These are phyloP conservation scores for Halcyon smyrnensis DNA, from an alignment of 2,797 vertebrate species.

Conservation along the genomic window DNA sequence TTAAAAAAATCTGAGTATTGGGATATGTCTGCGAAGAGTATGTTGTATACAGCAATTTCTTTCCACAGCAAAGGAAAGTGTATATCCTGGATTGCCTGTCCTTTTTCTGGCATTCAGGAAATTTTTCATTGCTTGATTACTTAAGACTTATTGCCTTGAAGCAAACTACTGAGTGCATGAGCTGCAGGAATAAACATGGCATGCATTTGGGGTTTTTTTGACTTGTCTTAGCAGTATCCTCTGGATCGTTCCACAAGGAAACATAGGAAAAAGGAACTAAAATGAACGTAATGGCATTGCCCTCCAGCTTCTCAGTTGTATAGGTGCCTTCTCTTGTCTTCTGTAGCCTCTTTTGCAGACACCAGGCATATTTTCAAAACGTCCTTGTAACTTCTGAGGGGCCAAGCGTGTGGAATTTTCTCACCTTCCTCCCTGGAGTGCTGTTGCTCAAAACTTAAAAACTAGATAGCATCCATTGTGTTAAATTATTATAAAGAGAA, in stretches of 20 bases:
- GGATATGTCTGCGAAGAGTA: background rate
- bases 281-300: accelerated
- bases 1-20: background rate
- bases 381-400: background rate
- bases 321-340: background rate
- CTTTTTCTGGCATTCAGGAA: background rate
- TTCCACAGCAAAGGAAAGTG: background rate
- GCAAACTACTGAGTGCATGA: background rate
- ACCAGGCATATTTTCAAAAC: background rate
- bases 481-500: background rate
- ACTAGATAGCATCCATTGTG: background rate
- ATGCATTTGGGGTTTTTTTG: background rate
- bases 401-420: background rate
- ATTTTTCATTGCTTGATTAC: background rate
- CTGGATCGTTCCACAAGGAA: background rate
- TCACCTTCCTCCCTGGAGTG: background rate
- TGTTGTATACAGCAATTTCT: background rate
- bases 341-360: background rate
- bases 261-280: background rate
- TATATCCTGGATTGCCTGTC: background rate
- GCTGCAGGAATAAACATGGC: background rate
- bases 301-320: background rate
- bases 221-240: background rate
- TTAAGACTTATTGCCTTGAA: background rate
- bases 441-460: background rate